Conservation (phyloP, 2,888 invertebrate species). For the Phyllotreta cruciferae region DNA sequence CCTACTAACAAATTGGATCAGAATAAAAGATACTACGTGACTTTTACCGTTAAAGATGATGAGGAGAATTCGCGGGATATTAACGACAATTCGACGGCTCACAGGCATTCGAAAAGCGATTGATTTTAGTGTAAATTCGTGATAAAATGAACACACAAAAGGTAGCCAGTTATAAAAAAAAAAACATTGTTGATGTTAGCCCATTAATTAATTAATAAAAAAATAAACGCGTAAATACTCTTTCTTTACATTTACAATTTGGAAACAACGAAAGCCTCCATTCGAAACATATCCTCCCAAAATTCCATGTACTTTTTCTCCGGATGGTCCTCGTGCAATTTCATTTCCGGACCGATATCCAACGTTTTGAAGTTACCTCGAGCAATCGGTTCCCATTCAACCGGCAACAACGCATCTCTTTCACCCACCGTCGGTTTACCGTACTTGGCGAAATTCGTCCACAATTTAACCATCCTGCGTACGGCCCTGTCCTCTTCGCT, state of each 20-base stretch:
- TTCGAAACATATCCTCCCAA: constrained; percentile 45
- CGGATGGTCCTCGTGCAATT: constrained; percentile 44
- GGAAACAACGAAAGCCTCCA: constrained; percentile 19
- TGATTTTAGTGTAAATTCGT: constrained; percentile 24
- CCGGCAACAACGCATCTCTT: constrained; percentile 31
- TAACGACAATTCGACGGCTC: constrained; percentile 40
- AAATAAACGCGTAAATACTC: too few relatives aligned
- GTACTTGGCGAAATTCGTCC: constrained; percentile 51
- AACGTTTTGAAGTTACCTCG: constrained; percentile 45
- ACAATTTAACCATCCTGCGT: constrained; percentile 45
- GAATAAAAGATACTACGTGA: constrained; percentile 90
- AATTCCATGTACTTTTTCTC: constrained; percentile 49
- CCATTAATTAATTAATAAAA: too few relatives aligned
- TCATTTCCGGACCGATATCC: constrained; percentile 49
- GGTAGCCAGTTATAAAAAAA: background rate
- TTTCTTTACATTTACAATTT: too few relatives aligned
- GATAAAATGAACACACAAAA: background rate
- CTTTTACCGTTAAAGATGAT: constrained; percentile 87
- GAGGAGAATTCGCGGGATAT: constrained; percentile 52
- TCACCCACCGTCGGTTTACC: constrained; percentile 44
- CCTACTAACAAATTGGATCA: constrained; percentile 87
- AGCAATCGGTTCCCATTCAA: constrained; percentile 47
- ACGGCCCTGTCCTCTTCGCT: constrained; percentile 41
- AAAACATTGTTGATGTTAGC: too few relatives aligned
- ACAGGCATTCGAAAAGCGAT: constrained; percentile 61